Conservation (phyloP, 1,140 invertebrate species). For the Drosophila guanche region DNA sequence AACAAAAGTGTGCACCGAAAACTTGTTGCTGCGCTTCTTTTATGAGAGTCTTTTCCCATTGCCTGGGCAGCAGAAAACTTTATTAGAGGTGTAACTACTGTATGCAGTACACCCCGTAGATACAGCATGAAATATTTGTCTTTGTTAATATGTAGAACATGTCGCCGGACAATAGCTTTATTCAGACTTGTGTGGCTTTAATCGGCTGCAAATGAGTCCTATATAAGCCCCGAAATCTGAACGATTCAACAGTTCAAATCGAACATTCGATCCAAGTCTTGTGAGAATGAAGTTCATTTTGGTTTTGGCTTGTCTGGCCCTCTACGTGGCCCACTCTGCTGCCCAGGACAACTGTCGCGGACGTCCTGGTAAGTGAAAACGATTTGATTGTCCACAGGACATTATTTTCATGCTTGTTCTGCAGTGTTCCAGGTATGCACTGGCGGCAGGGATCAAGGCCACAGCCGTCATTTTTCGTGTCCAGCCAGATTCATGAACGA, state of each 20-base stretch:
- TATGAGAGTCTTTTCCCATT: neutral
- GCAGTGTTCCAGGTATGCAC: slow-evolving; percentile 18
- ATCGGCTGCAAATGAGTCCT: neutral
- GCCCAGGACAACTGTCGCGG: neutral
- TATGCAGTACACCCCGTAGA: too few relatives aligned
- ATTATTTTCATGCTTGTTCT: too few relatives aligned
- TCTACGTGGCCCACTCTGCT: neutral
- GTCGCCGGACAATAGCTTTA: too few relatives aligned
- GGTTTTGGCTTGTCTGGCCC: slow-evolving; percentile 1
- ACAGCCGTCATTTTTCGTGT: neutral
- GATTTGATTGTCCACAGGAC: neutral
- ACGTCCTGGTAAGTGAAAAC: neutral
- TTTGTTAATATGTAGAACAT: too few relatives aligned
- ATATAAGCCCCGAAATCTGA: slow-evolving; percentile 10
- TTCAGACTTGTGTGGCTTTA: too few relatives aligned
- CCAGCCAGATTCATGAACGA: neutral
- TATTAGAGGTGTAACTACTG: too few relatives aligned
- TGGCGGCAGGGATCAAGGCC: slow-evolving; percentile 16
- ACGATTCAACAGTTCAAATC: slow-evolving; percentile 2
- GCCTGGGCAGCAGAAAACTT: too few relatives aligned
- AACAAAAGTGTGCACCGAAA: too few relatives aligned
- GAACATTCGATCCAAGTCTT: neutral
- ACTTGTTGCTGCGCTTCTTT: too few relatives aligned
- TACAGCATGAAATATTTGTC: too few relatives aligned
- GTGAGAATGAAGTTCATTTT: slow-evolving; percentile 17